phyloP scores from a whole-genome alignment of 2,113 vertebrate genomes.

The Atrichornis clamosus region DNA sequence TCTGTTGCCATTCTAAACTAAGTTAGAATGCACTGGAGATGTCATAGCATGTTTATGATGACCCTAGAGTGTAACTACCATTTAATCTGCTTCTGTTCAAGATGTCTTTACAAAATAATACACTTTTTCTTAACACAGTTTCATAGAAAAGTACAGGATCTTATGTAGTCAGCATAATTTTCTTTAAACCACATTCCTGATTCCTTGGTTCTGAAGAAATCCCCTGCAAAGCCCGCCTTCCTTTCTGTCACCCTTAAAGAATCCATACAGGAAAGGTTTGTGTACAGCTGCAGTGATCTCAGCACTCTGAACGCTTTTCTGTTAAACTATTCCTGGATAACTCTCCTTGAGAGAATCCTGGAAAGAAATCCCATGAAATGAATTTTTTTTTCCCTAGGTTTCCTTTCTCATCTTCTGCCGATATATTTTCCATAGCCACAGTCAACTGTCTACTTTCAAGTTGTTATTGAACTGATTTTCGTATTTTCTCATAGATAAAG shows the following conservation, averaged over 20 bases:
- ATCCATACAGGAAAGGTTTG: neutral
- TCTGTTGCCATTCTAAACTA: neutral
- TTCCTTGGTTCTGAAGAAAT: neutral
- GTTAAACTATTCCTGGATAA: neutral
- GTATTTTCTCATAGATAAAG: neutral
- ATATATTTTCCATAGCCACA: neutral
- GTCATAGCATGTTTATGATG: neutral
- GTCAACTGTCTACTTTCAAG: neutral
- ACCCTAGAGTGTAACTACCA: neutral
- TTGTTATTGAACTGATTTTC: neutral
- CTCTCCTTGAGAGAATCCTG: neutral
- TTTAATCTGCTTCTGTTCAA: neutral
- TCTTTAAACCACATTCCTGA: neutral
- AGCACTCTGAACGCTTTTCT: neutral
- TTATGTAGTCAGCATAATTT: neutral
- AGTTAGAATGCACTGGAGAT: neutral
- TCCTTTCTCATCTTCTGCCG: neutral
- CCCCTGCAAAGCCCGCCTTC: neutral
- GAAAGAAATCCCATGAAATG: neutral
- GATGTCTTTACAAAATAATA: neutral
- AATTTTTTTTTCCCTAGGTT: neutral
- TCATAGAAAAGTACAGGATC: neutral
- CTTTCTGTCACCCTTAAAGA: neutral
- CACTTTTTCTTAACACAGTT: neutral
- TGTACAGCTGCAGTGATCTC: neutral